phyloP scores from a whole-genome alignment of 2,113 vertebrate genomes.

The Leptocoma aspasia region DNA sequence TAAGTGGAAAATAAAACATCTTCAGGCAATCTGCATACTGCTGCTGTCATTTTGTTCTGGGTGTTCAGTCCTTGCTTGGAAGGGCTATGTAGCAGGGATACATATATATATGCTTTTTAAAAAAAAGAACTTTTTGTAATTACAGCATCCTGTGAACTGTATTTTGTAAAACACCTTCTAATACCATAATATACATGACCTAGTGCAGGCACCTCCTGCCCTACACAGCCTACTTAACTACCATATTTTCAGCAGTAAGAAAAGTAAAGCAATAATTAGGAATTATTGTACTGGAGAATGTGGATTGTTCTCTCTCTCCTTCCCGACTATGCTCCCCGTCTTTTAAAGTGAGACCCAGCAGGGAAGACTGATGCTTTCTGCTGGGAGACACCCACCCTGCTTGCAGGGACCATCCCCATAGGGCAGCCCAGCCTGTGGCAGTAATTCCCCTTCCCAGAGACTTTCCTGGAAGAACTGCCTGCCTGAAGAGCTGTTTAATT shows the following conservation, averaged over 20 bases:
- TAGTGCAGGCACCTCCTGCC: neutral
- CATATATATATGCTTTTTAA: rapidly evolving
- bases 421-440: neutral
- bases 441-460: neutral
- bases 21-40: neutral
- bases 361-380: neutral
- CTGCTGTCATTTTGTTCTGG: neutral
- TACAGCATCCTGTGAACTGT: neutral
- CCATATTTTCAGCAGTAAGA: neutral
- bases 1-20: neutral
- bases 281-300: neutral
- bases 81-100: neutral
- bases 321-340: neutral
- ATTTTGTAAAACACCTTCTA: neutral
- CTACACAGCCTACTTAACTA: neutral
- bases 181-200: neutral
- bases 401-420: neutral
- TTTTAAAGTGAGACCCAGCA: neutral
- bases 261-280: neutral
- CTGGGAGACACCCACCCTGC: neutral
- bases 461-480: neutral
- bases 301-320: neutral
- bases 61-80: neutral
- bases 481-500: neutral
- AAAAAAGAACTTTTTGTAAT: neutral